Conservation (phyloP, 2,797 vertebrate genomes). For the Onychomys arenicola region DNA sequence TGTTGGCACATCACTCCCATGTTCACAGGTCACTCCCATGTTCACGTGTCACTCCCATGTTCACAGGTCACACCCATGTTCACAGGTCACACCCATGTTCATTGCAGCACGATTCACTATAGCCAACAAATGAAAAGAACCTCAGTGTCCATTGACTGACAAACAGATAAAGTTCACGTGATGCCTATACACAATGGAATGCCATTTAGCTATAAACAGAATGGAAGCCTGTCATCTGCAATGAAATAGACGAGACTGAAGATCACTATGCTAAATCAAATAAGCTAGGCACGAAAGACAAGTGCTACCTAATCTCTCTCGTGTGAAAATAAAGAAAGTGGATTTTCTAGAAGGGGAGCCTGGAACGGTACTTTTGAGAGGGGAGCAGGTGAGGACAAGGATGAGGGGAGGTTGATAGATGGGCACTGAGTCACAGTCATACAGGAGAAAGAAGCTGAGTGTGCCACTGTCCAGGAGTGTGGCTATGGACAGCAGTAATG, state of each 20-base stretch:
- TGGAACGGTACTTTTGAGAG: not conserved
- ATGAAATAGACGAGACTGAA: not conserved
- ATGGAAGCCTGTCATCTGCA: not conserved
- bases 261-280: not conserved
- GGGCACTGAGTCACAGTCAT: not conserved
- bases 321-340: not conserved
- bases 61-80: no score
- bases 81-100: not conserved
- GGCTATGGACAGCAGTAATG: not conserved
- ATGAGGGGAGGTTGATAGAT: not conserved
- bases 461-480: not conserved
- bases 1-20: no score
- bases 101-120: no score
- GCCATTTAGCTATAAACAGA: not conserved
- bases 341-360: not conserved
- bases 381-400: not conserved
- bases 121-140: not conserved
- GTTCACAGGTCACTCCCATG: no score
- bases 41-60: no score
- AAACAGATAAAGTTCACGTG: not conserved
- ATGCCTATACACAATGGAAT: no score
- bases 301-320: not conserved
- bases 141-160: not conserved
- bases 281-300: not conserved
- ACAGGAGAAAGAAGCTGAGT: not conserved